Evolutionary conservation across 2,888 invertebrate genomes (phyloP), one percentile per base, ranked within the genome.

Genomic region (Diaprepes abbreviatus): DNA sequence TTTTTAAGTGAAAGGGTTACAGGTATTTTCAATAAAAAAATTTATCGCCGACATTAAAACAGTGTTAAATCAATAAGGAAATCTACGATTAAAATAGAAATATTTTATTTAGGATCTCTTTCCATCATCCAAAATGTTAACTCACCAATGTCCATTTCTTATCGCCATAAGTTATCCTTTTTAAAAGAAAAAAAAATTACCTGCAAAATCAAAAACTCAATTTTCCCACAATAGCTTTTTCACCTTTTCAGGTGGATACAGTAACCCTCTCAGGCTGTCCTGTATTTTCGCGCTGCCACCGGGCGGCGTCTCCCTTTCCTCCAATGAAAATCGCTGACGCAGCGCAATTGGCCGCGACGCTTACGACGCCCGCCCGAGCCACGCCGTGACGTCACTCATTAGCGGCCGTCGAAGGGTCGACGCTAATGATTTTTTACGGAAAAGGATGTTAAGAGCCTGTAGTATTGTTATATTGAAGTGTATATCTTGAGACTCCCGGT

Each of bases 291-390:
- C 74, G 73, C 73, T 68, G 76, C 77, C 78, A 75, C 79, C 82
- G 81, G 81, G 82, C 82, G 82, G 78, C 82, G 82, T 80, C 82
- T 79, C 82, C 82, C 77, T 67, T 64, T 73, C 75, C 81, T 80
- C 84, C 84, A 84, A 83, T 83, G 74, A 82, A 79, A 79, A 67
- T 62, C 74, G 77, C 76, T 78, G 77, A 77, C 78, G 76, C 72
- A 74, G 78, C 80, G 79, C 80, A 80, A 81, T 81, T 81, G 81
- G 81, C 81, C 80, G 72, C 28, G 66, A 62, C 57, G 69, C 69
- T 78, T 78, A 77, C 78, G 80, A 78, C 81, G 81, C 82, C 79
- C 79, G 79, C 78, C 79, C 75, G 75, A 52, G 55, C 67, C 76
- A 14, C 76, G 74, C 67, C 71, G 71, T 72, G 70, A 70, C 72